Conservation (phyloP, 64 coral and sea anemone genomes). For the Catalaphyllia jardinei region DNA sequence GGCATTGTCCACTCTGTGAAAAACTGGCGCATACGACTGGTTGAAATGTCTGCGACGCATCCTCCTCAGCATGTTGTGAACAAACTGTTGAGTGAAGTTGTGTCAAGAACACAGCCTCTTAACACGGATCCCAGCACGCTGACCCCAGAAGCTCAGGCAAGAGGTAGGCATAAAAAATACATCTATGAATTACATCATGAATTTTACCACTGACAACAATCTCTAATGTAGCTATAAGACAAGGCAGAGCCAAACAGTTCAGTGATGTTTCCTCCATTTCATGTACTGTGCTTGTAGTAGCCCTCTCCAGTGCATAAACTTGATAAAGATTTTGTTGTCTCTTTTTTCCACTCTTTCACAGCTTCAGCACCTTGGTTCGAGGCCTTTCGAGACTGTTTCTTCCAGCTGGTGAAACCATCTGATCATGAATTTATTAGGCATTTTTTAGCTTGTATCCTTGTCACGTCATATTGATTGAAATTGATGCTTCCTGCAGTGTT, state of each 20-base stretch:
- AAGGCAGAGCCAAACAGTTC: too few species aligned
- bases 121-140: slow-evolving; percentile 51
- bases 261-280: too few species aligned
- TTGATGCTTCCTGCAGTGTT: too few species aligned
- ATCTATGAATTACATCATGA: too few species aligned
- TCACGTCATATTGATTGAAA: neutral
- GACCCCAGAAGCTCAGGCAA: slow-evolving; percentile 66
- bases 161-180: slow-evolving; percentile 23
- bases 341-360: slow-evolving; percentile 17
- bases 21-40: slow-evolving; percentile 93
- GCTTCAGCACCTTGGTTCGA: slow-evolving; percentile 99
- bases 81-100: slow-evolving; percentile 96
- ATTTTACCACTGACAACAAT: neutral
- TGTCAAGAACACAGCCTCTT: slow-evolving; percentile 76
- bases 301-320: too few species aligned
- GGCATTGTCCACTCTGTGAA: slow-evolving; percentile 84
- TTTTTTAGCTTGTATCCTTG: slow-evolving; percentile 99
- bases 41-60: slow-evolving; percentile 96
- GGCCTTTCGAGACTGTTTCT: slow-evolving; percentile 94
- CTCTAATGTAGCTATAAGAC: too few species aligned
- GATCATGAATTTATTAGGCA: slow-evolving; percentile 99
- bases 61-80: slow-evolving; percentile 95
- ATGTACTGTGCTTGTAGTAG: too few species aligned
- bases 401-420: slow-evolving; percentile 94
- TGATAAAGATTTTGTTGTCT: neutral